Evolutionary conservation across 2,113 vertebrate species (phyloP).

Genomic region (Sprattus sprattus): DNA sequence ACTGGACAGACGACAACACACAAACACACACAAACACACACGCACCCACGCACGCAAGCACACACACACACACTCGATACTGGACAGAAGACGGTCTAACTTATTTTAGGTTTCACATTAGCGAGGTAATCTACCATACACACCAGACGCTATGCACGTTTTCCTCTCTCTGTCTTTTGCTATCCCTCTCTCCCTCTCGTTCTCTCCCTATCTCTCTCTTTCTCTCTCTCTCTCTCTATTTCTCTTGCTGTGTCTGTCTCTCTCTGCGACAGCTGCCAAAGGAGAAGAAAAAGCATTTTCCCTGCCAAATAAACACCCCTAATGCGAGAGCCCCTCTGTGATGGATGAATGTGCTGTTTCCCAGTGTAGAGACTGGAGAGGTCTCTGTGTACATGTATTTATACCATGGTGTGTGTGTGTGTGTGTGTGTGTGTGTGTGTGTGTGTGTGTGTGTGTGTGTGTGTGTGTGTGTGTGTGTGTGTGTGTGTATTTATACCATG

Average conservation of each 20-base stretch:
- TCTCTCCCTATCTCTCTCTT: background rate
- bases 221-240: background rate
- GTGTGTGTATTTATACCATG: conserved; percentile 48
- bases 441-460: too few relatives aligned
- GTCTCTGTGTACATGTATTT: background rate
- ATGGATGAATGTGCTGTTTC: background rate
- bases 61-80: background rate
- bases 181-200: conserved; percentile 24
- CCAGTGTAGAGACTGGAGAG: conserved; percentile 14
- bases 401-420: conserved; percentile 22
- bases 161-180: conserved; percentile 22
- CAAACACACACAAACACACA: background rate
- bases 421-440: too few relatives aligned
- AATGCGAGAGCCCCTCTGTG: conserved; percentile 32
- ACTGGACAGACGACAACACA: background rate
- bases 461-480: background rate
- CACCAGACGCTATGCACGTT: background rate
- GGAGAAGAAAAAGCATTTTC: conserved; percentile 33
- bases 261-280: conserved; percentile 27
- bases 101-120: too few relatives aligned
- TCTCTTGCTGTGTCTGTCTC: conserved; percentile 11
- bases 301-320: conserved; percentile 50
- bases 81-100: background rate
- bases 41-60: background rate
- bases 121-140: background rate